A percentile compares a stretch with the other conserved stretches of the same genome.
Evolutionary conservation across 2,888 invertebrate genomes (phyloP).

Genomic region (Creontiades dilutus): DNA sequence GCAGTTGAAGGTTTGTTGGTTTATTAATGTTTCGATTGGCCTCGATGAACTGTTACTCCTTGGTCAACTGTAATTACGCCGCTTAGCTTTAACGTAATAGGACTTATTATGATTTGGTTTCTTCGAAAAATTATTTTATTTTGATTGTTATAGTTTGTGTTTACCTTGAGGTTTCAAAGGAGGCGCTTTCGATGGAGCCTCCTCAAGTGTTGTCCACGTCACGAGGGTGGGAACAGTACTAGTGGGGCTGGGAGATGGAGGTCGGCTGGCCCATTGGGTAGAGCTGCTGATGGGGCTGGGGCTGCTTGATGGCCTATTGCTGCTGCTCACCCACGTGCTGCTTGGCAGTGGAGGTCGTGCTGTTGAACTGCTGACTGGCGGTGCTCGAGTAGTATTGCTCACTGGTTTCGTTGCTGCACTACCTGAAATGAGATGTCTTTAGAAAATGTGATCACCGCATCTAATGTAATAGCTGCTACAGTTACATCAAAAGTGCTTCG

Average conservation of each 20-base stretch:
- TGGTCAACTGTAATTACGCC: too few species aligned
- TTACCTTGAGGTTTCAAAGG: slow-evolving; percentile 72
- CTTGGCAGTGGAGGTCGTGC: slow-evolving; percentile 19
- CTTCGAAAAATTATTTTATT: too few species aligned
- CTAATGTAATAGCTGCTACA: neutral
- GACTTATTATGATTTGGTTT: too few species aligned
- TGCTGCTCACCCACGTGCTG: slow-evolving; percentile 40
- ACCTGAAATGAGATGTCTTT: neutral
- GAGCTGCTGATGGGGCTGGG: slow-evolving; percentile 46
- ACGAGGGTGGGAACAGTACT: slow-evolving; percentile 77
- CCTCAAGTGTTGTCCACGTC: slow-evolving; percentile 79
- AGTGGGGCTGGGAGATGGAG: slow-evolving; percentile 74
- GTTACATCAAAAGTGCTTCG: too few species aligned
- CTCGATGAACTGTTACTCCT: too few species aligned
- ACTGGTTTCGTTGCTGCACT: slow-evolving; percentile 34
- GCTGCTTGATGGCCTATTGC: slow-evolving; percentile 14
- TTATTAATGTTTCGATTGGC: too few species aligned
- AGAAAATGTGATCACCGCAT: neutral
- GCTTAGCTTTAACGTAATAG: too few species aligned
- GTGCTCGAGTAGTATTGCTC: slow-evolving; percentile 35
- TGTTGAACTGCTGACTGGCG: slow-evolving; percentile 37
- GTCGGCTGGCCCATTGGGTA: neutral
- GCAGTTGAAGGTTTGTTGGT: too few species aligned
- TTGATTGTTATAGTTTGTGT: too few species aligned
- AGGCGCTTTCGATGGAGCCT: slow-evolving; percentile 78